These are phyloP conservation scores for Nothobranchius kuhntae DNA, from an alignment of 2,113 vertebrate genomes.

Conservation along the genomic window DNA sequence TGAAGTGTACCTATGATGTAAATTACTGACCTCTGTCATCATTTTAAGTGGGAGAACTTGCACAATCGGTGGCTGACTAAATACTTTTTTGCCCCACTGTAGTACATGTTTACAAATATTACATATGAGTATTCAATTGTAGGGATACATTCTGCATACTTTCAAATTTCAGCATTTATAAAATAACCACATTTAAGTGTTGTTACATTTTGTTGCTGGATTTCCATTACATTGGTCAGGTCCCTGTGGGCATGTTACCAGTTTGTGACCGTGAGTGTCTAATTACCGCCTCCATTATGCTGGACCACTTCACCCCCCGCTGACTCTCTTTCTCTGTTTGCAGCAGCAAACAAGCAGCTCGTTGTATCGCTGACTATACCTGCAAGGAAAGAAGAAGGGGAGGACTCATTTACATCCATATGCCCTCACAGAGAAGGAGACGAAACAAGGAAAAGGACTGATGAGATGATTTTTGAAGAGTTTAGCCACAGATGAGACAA, in stretches of 20 bases:
- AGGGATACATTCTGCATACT: too few species aligned
- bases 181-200: too few species aligned
- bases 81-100: too few species aligned
- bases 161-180: too few species aligned
- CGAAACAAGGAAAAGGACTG: neutral
- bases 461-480: neutral
- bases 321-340: conserved; percentile 58
- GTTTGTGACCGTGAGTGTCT: conserved; percentile 44
- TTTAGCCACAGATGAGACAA: neutral
- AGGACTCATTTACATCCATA: conserved; percentile 13
- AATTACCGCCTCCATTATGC: conserved; percentile 48
- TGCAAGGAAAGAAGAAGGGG: conserved; percentile 26
- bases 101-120: too few species aligned
- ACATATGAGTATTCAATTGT: too few species aligned
- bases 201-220: too few species aligned
- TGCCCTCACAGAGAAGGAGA: neutral
- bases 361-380: conserved; percentile 55
- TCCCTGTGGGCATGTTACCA: neutral
- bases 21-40: too few species aligned
- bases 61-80: too few species aligned
- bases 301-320: conserved; percentile 55
- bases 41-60: too few species aligned
- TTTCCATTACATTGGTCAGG: too few species aligned
- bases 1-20: too few species aligned
- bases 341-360: conserved; percentile 70